phyloP scores from a whole-genome alignment of 2,888 invertebrate genomes.

The Macrophya alboannulata region DNA sequence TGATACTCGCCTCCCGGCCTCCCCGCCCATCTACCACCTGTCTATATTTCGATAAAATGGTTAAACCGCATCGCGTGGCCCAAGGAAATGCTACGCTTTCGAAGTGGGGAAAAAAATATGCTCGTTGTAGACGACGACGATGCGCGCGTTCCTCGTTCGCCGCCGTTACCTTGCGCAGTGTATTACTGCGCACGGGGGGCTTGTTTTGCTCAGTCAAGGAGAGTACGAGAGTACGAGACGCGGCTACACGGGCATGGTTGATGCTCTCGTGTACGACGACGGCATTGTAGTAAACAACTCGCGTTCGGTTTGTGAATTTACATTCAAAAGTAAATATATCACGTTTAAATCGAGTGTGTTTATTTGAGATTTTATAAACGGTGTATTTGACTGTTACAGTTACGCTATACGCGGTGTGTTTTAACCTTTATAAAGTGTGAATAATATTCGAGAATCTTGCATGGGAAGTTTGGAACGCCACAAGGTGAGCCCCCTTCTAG shows the following conservation, averaged over 20 bases:
- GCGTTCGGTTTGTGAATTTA: conserved; percentile 72
- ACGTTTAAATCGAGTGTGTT: conserved; percentile 37
- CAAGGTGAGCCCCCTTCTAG: conserved; percentile 53
- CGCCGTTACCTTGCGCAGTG: conserved; percentile 68
- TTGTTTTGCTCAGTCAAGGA: conserved; percentile 74
- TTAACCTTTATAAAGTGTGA: neutral
- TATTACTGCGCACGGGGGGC: conserved; percentile 74
- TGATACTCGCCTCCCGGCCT: neutral
- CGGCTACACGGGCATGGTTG: conserved; percentile 52
- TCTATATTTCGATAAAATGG: conserved; percentile 7
- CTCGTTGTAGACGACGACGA: conserved; percentile 36
- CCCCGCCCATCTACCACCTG: neutral
- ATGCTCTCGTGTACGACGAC: conserved; percentile 45
- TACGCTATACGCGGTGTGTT: neutral
- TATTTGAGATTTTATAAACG: neutral
- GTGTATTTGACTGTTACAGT: conserved; percentile 13
- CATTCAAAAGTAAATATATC: neutral
- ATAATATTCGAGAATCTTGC: conserved; percentile 41
- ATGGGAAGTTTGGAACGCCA: conserved; percentile 52
- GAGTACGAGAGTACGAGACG: conserved; percentile 54
- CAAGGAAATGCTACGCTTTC: conserved; percentile 39
- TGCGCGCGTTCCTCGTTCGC: conserved; percentile 51
- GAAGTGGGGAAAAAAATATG: conserved; percentile 31
- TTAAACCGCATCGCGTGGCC: conserved; percentile 24
- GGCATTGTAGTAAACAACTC: conserved; percentile 79